phyloP scores from a whole-genome alignment of 2,113 vertebrate species.

The Cacatua alba region DNA sequence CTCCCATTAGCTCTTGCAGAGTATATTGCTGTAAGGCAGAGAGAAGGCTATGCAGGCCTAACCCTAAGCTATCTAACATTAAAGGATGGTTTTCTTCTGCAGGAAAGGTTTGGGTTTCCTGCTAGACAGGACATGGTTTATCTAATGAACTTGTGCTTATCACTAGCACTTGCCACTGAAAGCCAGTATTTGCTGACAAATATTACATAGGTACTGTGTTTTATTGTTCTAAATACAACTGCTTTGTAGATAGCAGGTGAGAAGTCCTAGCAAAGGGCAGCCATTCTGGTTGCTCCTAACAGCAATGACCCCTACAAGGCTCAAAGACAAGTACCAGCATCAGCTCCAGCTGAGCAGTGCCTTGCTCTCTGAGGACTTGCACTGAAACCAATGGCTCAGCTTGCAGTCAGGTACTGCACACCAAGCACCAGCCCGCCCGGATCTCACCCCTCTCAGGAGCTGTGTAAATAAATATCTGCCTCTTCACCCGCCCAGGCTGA shows the following conservation, averaged over 20 bases:
- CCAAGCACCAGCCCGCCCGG: not conserved
- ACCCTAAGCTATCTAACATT: not conserved
- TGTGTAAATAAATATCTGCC: not conserved
- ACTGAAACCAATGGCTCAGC: not conserved
- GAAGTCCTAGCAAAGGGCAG: not conserved
- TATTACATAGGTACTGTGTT: not conserved
- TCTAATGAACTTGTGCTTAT: not conserved
- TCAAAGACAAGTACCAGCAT: accelerated
- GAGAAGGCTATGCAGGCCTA: not conserved
- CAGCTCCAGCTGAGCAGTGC: accelerated
- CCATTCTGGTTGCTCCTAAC: not conserved
- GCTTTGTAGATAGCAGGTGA: not conserved
- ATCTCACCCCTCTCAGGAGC: not conserved
- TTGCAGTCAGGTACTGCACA: not conserved
- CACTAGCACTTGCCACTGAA: not conserved
- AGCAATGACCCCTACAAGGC: not conserved
- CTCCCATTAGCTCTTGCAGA: not conserved
- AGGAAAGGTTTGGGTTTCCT: not conserved
- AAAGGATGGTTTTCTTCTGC: not conserved
- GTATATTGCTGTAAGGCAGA: not conserved
- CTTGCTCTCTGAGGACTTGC: accelerated
- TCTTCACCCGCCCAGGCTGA: not conserved
- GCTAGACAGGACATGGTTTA: not conserved
- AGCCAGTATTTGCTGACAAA: not conserved
- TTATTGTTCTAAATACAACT: not conserved